Conservation (phyloP, 2,888 invertebrate species). For the Hoplodrina blanda region DNA sequence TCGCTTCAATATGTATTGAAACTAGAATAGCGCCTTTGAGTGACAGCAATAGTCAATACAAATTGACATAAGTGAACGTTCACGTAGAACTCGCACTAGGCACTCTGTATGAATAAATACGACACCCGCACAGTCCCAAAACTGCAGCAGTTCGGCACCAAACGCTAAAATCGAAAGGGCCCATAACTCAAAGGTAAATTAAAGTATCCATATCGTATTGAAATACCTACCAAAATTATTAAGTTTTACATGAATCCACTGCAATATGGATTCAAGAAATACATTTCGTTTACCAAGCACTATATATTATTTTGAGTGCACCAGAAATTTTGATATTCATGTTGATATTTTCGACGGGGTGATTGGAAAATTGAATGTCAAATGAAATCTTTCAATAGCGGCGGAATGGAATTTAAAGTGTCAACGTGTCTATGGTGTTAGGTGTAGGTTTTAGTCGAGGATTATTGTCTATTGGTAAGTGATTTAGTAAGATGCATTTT, state of each 20-base stretch:
- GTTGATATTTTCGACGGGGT: conserved; percentile 56
- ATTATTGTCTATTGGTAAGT: conserved; percentile 3
- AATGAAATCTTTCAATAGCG: conserved; percentile 39
- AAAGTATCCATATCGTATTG: neutral
- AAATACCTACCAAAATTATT: conserved; percentile 2
- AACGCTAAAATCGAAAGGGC: too few relatives aligned
- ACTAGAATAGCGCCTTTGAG: too few relatives aligned
- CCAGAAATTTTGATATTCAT: conserved; percentile 79
- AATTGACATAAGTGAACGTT: too few relatives aligned
- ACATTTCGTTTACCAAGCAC: conserved; percentile 67
- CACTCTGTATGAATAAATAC: too few relatives aligned
- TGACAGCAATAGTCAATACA: too few relatives aligned
- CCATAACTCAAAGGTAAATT: neutral
- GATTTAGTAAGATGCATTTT: neutral
- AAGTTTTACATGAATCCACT: neutral
- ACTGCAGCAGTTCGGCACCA: too few relatives aligned
- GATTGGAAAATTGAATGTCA: conserved; percentile 58
- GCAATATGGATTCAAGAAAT: conserved; percentile 32
- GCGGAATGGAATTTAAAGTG: conserved; percentile 31
- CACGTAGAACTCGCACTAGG: too few relatives aligned
- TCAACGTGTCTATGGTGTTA: conserved; percentile 24
- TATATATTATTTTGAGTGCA: conserved; percentile 72
- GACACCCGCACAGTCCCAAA: too few relatives aligned
- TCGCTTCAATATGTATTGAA: too few relatives aligned
- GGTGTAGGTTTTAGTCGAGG: conserved; percentile 15